Percentiles rank a stretch among this genome's conserved stretches.
These are phyloP conservation scores for Nematolebias whitei DNA, from an alignment of 2,113 vertebrate species.

Conservation along the genomic window DNA sequence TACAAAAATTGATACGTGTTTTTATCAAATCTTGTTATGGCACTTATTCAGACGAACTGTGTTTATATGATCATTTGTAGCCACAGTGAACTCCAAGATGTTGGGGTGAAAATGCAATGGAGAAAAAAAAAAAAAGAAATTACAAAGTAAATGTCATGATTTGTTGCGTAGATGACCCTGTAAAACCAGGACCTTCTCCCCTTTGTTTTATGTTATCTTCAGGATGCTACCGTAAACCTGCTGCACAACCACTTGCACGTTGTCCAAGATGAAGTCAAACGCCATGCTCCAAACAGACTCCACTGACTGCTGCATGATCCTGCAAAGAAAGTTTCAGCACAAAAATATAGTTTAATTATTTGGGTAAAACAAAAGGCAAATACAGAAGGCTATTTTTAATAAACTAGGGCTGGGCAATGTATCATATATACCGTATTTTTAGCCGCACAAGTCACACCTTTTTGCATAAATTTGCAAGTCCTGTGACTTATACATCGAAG, in stretches of 20 bases:
- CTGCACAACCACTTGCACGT: slow-evolving; percentile 97
- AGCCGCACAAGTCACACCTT: no score
- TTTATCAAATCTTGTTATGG: slow-evolving; percentile 24
- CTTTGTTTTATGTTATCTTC: slow-evolving; percentile 84
- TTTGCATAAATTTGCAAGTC: no score
- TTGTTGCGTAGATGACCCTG: background rate
- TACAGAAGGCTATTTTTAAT: no score
- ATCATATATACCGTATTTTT: no score
- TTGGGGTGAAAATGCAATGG: background rate
- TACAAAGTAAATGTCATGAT: slow-evolving; percentile 3
- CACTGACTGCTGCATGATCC: slow-evolving; percentile 95
- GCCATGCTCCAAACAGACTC: slow-evolving; percentile 99
- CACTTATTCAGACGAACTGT: background rate
- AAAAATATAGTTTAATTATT: background rate
- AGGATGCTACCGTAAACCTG: slow-evolving; percentile 96
- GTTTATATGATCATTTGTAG: background rate
- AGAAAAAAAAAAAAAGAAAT: background rate
- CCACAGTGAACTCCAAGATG: background rate
- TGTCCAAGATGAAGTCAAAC: slow-evolving; percentile 99
- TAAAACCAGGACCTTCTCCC: slow-evolving; percentile 2
- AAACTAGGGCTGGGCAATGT: no score
- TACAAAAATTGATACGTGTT: slow-evolving; percentile 2
- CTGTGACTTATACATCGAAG: no score
- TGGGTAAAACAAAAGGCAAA: background rate
- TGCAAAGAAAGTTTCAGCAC: slow-evolving; percentile 45